A percentile compares a stretch with the other conserved stretches of the same genome.
These are phyloP conservation scores for Mesocentrotus franciscanus DNA, from an alignment of 53 echinoderm and acorn worm genomes.

Conservation along the genomic window DNA sequence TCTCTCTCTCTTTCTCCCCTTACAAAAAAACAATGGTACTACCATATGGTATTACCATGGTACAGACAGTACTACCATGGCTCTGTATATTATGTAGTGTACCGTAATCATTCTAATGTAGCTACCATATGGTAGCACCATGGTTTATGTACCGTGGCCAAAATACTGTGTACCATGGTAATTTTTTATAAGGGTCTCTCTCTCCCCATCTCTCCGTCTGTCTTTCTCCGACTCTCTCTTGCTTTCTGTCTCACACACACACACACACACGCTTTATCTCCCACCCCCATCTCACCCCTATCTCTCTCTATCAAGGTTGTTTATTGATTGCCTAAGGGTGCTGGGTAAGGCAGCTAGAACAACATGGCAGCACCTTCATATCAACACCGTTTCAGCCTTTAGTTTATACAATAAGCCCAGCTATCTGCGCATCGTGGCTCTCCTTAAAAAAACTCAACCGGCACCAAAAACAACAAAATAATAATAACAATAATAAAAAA, in stretches of 20 bases:
- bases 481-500: too few relatives aligned
- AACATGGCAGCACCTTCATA: background rate
- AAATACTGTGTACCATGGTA: too few relatives aligned
- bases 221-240: background rate
- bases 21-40: too few relatives aligned
- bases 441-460: too few relatives aligned
- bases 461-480: too few relatives aligned
- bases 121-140: too few relatives aligned
- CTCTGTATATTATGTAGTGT: too few relatives aligned
- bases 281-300: background rate
- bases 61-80: too few relatives aligned
- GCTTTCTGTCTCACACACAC: background rate
- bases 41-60: too few relatives aligned
- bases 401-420: background rate
- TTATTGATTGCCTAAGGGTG: slow-evolving; percentile 22
- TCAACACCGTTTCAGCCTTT: background rate
- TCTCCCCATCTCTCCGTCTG: background rate
- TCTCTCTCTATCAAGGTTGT: background rate
- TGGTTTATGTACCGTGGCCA: too few relatives aligned
- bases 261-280: background rate
- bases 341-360: background rate
- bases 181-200: too few relatives aligned
- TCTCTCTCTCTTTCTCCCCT: background rate
- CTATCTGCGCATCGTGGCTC: background rate
- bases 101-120: too few relatives aligned